phyloP scores from a whole-genome alignment of 1,140 invertebrate genomes.

The Parapsyche elsis region DNA sequence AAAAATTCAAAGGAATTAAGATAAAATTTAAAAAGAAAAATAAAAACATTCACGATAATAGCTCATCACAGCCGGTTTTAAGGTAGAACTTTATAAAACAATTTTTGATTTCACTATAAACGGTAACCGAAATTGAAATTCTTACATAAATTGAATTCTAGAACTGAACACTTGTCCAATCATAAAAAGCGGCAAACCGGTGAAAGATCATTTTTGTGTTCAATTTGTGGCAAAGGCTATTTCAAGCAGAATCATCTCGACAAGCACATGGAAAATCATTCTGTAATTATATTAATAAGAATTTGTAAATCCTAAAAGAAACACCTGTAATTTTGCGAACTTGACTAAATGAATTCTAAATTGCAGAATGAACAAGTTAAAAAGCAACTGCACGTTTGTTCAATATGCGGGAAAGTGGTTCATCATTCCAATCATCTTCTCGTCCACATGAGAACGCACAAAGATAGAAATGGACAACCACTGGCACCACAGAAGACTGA shows the following conservation, averaged over 20 bases:
- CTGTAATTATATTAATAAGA: conserved; percentile 20
- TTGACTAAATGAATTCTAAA: background rate
- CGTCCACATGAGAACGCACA: conserved; percentile 52
- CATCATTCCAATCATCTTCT: conserved; percentile 51
- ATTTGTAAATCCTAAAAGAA: background rate
- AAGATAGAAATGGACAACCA: conserved; percentile 49
- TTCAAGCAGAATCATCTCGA: conserved; percentile 49
- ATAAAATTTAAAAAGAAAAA: conserved; percentile 45
- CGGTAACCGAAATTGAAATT: background rate
- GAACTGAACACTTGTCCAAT: conserved; percentile 13
- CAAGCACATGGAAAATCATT: conserved; percentile 49
- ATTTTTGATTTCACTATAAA: no score
- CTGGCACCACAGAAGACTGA: conserved; percentile 28
- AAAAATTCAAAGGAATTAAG: conserved; percentile 23
- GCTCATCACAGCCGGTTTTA: no score
- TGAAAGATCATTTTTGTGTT: conserved; percentile 51
- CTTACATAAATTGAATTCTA: background rate
- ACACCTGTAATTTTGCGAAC: background rate
- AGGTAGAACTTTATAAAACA: no score
- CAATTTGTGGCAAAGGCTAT: conserved; percentile 54
- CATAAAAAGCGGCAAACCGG: conserved; percentile 39
- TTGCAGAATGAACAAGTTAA: conserved; percentile 25
- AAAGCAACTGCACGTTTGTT: conserved; percentile 43
- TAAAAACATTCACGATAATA: background rate
- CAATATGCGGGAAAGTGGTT: conserved; percentile 50